Evolutionary conservation across 1,140 invertebrate species (phyloP).

Genomic region (Drosophila ambigua): DNA sequence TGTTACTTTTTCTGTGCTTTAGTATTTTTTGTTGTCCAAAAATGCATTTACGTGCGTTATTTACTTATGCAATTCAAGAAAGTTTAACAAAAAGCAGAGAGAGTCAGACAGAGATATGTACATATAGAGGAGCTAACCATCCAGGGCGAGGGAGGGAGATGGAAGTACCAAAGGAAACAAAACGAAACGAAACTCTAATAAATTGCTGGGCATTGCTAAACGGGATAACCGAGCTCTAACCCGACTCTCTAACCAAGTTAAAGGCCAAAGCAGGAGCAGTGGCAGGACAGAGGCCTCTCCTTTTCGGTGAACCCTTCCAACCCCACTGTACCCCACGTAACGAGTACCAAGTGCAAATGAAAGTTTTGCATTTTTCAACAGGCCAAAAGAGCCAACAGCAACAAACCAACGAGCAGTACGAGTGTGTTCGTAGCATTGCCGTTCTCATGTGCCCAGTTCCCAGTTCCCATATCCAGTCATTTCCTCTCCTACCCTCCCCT

Average conservation of each 20-base stretch:
- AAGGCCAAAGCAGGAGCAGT: constrained; percentile 41
- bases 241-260: constrained; percentile 63
- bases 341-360: constrained; percentile 72
- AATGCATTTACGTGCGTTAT: constrained; percentile 78
- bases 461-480: too few relatives aligned
- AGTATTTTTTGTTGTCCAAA: constrained; percentile 38
- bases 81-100: constrained; percentile 23
- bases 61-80: constrained; percentile 66
- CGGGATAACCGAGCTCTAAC: constrained; percentile 62
- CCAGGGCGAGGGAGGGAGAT: too few relatives aligned
- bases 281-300: constrained; percentile 1
- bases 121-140: neutral
- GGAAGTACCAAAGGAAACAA: constrained; percentile 13
- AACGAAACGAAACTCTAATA: constrained; percentile 70
- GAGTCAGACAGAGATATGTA: neutral
- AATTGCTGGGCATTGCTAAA: constrained; percentile 69
- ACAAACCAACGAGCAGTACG: constrained; percentile 57
- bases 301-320: neutral
- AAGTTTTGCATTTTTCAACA: constrained; percentile 78
- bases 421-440: constrained; percentile 50
- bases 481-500: too few relatives aligned
- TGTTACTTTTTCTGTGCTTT: neutral
- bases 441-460: constrained; percentile 9
- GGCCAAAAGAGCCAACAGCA: constrained; percentile 46
- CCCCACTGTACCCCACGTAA: constrained; percentile 27